Conservation (phyloP, 2,888 invertebrate species). For the Lepas anatifera region DNA sequence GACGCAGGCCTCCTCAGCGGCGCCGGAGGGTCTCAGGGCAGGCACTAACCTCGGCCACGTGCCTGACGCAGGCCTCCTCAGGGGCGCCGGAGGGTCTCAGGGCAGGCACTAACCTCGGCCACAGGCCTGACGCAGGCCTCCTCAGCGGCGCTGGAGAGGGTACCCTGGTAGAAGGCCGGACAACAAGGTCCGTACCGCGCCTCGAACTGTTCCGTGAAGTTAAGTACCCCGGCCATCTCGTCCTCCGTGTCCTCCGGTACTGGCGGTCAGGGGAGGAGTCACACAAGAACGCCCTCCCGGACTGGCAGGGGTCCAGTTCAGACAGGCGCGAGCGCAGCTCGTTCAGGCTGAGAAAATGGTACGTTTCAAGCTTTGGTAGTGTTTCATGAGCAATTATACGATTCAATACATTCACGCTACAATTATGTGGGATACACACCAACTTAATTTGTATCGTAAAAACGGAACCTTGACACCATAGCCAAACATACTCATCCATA, state of each 20-base stretch:
- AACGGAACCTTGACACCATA: no score
- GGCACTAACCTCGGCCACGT: neutral
- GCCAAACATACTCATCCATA: no score
- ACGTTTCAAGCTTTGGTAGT: no score
- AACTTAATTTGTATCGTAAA: no score
- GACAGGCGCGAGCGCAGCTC: no score
- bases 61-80: conserved; percentile 50
- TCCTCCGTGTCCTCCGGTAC: conserved; percentile 78
- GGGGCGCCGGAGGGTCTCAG: conserved; percentile 58
- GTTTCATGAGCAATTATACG: no score
- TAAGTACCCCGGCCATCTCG: conserved; percentile 70
- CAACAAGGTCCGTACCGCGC: conserved; percentile 73
- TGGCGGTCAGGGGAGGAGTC: no score
- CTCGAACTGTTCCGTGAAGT: conserved; percentile 75
- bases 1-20: conserved; percentile 60
- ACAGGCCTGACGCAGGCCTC: conserved; percentile 44
- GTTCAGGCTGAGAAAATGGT: no score
- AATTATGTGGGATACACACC: no score
- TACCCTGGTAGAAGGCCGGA: conserved; percentile 83
- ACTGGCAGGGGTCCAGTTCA: no score
- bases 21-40: conserved; percentile 56
- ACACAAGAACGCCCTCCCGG: no score
- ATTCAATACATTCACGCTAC: no score
- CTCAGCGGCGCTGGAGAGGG: conserved; percentile 77
- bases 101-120: neutral